These are phyloP conservation scores for Cheilosia soror DNA, from an alignment of 2,888 invertebrate genomes.

Conservation along the genomic window DNA sequence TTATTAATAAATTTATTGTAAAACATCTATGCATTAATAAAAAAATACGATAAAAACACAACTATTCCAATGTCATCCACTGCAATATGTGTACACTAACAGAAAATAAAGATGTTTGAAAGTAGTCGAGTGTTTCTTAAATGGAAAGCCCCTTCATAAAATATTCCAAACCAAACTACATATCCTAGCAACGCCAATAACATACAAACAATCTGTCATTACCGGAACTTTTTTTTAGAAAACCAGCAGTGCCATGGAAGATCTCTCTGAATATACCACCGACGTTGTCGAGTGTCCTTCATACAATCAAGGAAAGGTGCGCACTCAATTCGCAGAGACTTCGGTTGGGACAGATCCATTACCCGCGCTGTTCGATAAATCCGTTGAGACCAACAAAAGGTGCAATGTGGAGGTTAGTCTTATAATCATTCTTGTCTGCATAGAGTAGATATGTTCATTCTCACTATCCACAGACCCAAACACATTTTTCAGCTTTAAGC, in stretches of 20 bases:
- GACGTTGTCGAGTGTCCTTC: conserved; percentile 85
- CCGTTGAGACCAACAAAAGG: conserved; percentile 78
- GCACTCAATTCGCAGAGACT: conserved; percentile 79
- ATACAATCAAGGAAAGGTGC: conserved; percentile 82
- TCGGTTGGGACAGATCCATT: conserved; percentile 80
- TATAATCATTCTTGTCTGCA: background rate
- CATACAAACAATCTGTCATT: background rate
- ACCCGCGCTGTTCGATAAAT: conserved; percentile 76
- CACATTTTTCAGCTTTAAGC: conserved; percentile 77
- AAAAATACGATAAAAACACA: conserved; percentile 26
- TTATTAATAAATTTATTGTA: conserved; percentile 45
- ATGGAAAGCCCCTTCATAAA: background rate
- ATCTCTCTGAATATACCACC: conserved; percentile 83
- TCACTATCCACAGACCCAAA: conserved; percentile 82
- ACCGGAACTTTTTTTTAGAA: background rate
- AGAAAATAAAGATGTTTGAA: background rate
- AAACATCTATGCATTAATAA: conserved; percentile 60
- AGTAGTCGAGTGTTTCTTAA: background rate
- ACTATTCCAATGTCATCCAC: conserved; percentile 17
- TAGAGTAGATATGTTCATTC: background rate
- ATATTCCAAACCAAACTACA: background rate
- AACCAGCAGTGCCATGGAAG: conserved; percentile 79
- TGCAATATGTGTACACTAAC: background rate
- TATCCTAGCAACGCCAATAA: background rate
- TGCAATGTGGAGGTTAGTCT: conserved; percentile 73